Base-by-base conservation (phyloP, 2,888 invertebrate genomes). In the Mesorhabditis belari region DNA sequence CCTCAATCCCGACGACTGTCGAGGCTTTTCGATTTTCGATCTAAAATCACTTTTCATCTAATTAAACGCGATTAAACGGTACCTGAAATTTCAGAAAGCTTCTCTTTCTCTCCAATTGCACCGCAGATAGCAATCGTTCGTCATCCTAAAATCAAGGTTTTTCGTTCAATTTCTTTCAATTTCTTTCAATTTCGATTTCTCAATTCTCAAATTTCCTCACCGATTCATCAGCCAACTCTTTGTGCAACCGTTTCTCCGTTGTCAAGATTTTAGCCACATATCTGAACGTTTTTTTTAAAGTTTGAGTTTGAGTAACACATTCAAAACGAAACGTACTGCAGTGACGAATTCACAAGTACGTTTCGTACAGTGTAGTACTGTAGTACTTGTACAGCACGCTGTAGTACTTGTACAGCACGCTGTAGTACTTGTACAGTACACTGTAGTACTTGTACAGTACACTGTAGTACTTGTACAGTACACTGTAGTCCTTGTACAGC, bases 201-300 rank as follows among this genome's bases (percentile, higher is more conserved):
- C n/a, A n/a, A n/a, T 5, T 57, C 50, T 19, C 26, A 28, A 27
- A 57, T 44, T 57, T 62, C n/a, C 55, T 55, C 17, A 65, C 58
- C 23, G 55, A 29, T 19, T 57, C 55, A 49, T 57, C 60, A 19
- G 65, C 57, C 12, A 67, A 21, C 55, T 76, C 73, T 57, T 77
- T 93, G 0, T 93, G 84, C 58, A 87, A 83, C 82, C 88, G 89
- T 83, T 93, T 93, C 81, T 96, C 95, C 60, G 88, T 86, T 0
- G 89, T 87, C 57, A 96, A 86, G 29, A 90, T 89, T 70, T 88
- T 87, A 25, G 93, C 89, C 0, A 96, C 91, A 81, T 92, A 92
- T 78, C 44, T 35, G n/a, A 35, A 35, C 12, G 12, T 9, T 17
- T 35, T 35, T 35, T 35, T n/a, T 17, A 35, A 35, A 17, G 44